Evolutionary conservation across 1,140 invertebrate species (phyloP), one percentile per base, ranked within the genome.

Genomic region (Dendrolimus punctatus): DNA sequence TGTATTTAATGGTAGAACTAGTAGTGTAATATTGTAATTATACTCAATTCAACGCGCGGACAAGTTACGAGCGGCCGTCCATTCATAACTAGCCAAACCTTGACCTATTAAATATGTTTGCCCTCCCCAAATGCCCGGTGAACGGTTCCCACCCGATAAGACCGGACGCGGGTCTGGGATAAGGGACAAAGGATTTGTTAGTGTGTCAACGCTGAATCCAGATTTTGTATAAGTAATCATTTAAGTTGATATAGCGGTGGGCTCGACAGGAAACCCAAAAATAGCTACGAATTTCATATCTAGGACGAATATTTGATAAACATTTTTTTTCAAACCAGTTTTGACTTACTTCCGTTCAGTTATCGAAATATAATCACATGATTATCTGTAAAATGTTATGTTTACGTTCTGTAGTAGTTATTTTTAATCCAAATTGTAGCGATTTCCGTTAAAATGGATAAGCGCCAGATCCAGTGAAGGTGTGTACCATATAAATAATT

Each of bases 171-270:
- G 52, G 62, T 56, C 77, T 73, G 74, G 23, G 75, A 80, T 71
- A 65, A 66, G 49, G 60, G 63, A 81, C 76, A 81, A 80, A 68
- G 68, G 56, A 71, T 72, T 73, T 73, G 73, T 85, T 84, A 76
- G 51, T 64, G 52, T 66, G 57, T 58, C 61, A 51, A 9, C 23
- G 3, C 23, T 23, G 23, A 60, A 60, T 59, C 57, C 56, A 36
- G 48, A 55, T 59, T 53, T 50, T 40, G 41, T 49, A 60, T 58
- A 64, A 58, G 59, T 49, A 53, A 57, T 40, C 45, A 41, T 60
- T 55, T 56, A 51, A 51, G 53, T 56, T 57, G 6, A 56, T 41
- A 8, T 43, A n/a, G n/a, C n/a, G n/a, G n/a, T n/a, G n/a, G 52
- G 48, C 23, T 4, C 43, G 53, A 60, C 58, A 58, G 65, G 65